A percentile compares a stretch with the other conserved stretches of the same genome.
Evolutionary conservation across 2,797 vertebrate species (phyloP).

Genomic region (Mus minutoides): DNA sequence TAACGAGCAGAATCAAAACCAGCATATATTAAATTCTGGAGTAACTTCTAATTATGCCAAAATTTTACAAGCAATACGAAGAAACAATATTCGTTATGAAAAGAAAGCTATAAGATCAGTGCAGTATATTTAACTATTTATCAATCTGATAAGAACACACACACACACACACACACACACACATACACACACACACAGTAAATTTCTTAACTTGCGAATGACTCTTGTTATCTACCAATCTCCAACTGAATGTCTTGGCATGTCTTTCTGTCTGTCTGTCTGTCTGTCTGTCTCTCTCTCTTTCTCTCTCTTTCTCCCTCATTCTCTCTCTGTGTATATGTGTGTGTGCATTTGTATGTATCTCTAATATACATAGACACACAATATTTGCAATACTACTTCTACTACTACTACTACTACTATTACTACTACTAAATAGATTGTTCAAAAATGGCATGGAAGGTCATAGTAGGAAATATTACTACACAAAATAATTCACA

Average conservation of each 20-base stretch:
- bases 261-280: neutral
- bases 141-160: neutral
- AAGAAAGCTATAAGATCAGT: neutral
- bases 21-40: slow-evolving; percentile 62
- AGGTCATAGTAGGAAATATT: neutral
- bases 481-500: neutral
- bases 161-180: too few relatives aligned
- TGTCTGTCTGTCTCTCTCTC: neutral
- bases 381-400: neutral
- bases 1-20: slow-evolving; percentile 54
- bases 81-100: slow-evolving; percentile 28
- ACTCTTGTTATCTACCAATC: neutral
- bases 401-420: neutral
- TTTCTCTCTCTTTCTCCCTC: neutral
- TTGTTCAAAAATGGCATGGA: neutral
- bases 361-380: neutral
- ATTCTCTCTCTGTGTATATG: neutral
- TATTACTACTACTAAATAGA: neutral
- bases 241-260: neutral
- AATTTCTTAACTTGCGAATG: neutral
- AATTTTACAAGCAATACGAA: slow-evolving; percentile 40
- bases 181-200: too few relatives aligned
- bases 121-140: neutral
- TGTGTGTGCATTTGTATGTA: neutral
- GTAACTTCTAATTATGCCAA: slow-evolving; percentile 53